Evolutionary conservation across 2,888 invertebrate species (phyloP).

Genomic region (Synergus gifuensis): DNA sequence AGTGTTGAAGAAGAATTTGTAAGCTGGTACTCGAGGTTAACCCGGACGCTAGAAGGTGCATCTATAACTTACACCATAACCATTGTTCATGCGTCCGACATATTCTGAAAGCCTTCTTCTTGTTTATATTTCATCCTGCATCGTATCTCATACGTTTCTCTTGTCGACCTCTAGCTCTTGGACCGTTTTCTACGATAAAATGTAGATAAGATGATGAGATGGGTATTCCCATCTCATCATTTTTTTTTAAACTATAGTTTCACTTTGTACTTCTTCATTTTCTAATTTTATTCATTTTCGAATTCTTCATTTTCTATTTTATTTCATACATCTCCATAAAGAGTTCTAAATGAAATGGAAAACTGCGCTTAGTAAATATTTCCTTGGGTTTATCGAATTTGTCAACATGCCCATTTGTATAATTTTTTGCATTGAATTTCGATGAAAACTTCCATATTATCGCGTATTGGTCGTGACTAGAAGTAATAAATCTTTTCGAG

Average conservation of each 20-base stretch:
- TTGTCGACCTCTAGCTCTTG: not conserved
- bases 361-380: no score
- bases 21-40: not conserved
- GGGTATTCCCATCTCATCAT: not conserved
- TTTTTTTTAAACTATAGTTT: not conserved
- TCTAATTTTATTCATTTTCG: no score
- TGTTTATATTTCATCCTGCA: constrained; percentile 63
- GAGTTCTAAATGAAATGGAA: not conserved
- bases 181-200: not conserved
- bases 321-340: not conserved
- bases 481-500: constrained; percentile 8
- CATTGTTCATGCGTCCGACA: constrained; percentile 63
- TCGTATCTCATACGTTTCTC: not conserved
- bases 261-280: no score
- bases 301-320: no score
- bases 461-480: constrained; percentile 19
- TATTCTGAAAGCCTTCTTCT: constrained; percentile 60
- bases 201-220: not conserved
- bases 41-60: no score
- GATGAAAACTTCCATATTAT: not conserved
- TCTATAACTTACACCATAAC: constrained; percentile 66
- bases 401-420: no score
- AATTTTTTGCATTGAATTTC: no score
- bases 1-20: not conserved
- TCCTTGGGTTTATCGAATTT: no score